phyloP scores from a whole-genome alignment of 2,888 invertebrate species.

The Osmoderma eremita region DNA sequence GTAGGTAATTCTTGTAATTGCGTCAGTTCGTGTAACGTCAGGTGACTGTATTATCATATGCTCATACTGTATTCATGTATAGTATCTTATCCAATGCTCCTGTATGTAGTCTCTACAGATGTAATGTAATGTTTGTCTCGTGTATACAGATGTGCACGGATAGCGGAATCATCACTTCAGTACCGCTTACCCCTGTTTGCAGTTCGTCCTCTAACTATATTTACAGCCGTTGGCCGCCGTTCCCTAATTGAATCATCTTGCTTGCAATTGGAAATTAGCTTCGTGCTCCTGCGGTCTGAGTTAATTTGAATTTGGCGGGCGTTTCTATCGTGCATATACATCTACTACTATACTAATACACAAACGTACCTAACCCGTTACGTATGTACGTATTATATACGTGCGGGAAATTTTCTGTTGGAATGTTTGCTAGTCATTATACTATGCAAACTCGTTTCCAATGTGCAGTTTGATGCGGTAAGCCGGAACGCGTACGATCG shows the following conservation, averaged over 20 bases:
- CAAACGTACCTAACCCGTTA: background rate
- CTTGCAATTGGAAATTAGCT: constrained; percentile 56
- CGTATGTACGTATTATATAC: background rate
- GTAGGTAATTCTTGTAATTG: no score
- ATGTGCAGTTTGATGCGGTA: constrained; percentile 20
- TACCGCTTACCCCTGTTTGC: constrained; percentile 50
- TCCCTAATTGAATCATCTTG: constrained; percentile 57
- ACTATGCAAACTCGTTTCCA: constrained; percentile 30
- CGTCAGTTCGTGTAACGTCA: no score
- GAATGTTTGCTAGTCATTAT: constrained; percentile 48
- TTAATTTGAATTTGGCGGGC: constrained; percentile 48
- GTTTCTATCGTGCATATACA: constrained; percentile 15
- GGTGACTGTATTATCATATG: no score
- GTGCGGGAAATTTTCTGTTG: constrained; percentile 45
- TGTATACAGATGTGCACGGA: background rate
- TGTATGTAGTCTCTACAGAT: constrained; percentile 5
- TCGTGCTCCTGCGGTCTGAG: constrained; percentile 50
- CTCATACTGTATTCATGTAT: no score
- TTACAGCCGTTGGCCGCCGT: constrained; percentile 50
- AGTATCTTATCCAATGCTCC: no score
- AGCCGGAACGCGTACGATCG: background rate
- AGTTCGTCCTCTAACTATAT: constrained; percentile 55
- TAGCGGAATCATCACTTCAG: constrained; percentile 43
- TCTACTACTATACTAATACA: background rate
- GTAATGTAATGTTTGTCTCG: background rate